Percentiles rank a stretch among this genome's conserved stretches.
phyloP scores from a whole-genome alignment of 2,888 invertebrate species.

The Tridacna crocea region DNA sequence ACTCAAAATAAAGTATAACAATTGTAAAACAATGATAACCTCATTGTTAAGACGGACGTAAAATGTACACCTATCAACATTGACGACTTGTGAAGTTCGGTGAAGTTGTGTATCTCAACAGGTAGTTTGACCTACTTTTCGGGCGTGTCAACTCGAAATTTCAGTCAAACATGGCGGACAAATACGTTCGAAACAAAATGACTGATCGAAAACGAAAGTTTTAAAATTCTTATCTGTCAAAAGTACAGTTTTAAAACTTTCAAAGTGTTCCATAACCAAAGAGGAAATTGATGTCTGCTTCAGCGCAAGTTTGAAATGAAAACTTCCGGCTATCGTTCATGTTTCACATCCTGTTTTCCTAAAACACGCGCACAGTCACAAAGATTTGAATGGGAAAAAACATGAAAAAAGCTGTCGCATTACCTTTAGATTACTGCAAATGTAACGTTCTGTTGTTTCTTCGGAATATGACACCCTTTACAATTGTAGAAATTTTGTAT shows the following conservation, averaged over 20 bases:
- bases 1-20: no score
- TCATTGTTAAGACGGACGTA: no score
- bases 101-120: background rate
- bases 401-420: background rate
- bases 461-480: background rate
- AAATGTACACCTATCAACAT: no score
- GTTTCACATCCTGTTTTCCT: slow-evolving; percentile 79
- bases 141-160: slow-evolving; percentile 14
- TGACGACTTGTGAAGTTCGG: no score
- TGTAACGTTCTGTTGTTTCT: background rate
- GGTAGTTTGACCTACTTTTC: slow-evolving; percentile 54
- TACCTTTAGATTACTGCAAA: background rate
- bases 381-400: background rate
- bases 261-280: slow-evolving; percentile 23
- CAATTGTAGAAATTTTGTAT: background rate
- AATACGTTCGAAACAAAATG: slow-evolving; percentile 1
- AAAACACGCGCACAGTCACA: background rate
- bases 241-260: background rate
- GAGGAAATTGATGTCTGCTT: slow-evolving; percentile 80
- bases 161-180: slow-evolving; percentile 58
- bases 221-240: no score
- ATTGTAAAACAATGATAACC: no score
- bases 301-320: slow-evolving; percentile 77
- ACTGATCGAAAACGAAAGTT: no score
- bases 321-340: slow-evolving; percentile 79